Evolutionary conservation across 2,888 invertebrate genomes (phyloP).

Genomic region (Drosophila neotestacea): DNA sequence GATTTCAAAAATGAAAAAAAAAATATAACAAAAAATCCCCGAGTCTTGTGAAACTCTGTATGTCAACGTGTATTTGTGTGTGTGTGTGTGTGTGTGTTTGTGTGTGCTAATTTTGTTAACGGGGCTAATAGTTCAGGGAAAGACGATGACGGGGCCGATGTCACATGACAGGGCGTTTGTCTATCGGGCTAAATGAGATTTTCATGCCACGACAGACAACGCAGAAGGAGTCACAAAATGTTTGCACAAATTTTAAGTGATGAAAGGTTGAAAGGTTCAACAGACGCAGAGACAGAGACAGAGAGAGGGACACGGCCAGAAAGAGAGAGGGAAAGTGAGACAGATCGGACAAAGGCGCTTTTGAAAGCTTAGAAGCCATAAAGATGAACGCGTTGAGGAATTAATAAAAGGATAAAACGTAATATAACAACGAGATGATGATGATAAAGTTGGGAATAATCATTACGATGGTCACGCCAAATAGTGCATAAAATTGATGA

Average conservation of each 20-base stretch:
- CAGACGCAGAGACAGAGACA: conserved; percentile 5
- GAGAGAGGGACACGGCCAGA: neutral
- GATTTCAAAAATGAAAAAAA: conserved; percentile 20
- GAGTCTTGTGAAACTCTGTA: conserved; percentile 14
- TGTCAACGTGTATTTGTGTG: conserved; percentile 3
- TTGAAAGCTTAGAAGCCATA: conserved; percentile 61
- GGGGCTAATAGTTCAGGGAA: conserved; percentile 65
- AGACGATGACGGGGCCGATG: conserved; percentile 47
- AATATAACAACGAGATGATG: conserved; percentile 19
- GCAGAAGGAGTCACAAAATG: conserved; percentile 46
- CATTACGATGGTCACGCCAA: conserved; percentile 33
- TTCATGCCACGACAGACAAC: conserved; percentile 39
- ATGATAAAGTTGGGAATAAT: conserved; percentile 11
- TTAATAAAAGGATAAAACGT: conserved; percentile 59
- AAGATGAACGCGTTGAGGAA: conserved; percentile 73
- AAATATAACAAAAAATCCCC: conserved; percentile 13
- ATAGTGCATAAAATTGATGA: conserved; percentile 38
- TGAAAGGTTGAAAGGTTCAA: conserved; percentile 72
- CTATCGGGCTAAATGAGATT: conserved; percentile 63
- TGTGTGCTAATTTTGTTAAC: conserved; percentile 67
- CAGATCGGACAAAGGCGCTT: conserved; percentile 31
- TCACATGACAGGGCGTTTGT: conserved; percentile 47
- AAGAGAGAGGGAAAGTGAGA: neutral
- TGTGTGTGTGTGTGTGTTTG: conserved; percentile 18
- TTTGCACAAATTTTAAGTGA: conserved; percentile 70